Base-by-base conservation (phyloP, 1,140 invertebrate species). In the Papilio aristodemus region DNA sequence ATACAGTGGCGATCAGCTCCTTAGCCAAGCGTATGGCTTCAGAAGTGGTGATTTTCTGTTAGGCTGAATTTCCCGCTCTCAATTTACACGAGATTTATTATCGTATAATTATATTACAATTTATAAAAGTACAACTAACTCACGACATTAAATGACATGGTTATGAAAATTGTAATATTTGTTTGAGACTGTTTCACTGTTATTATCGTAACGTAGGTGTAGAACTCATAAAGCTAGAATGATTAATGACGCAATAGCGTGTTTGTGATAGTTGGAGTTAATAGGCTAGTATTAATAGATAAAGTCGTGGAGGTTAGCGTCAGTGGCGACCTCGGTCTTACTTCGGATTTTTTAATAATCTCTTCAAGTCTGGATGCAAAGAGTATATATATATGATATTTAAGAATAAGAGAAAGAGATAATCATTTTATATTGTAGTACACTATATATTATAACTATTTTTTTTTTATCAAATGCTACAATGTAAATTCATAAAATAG, bases 241-340 rank as follows among this genome's bases (percentile, higher is more conserved):
- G 46, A 54, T 54, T 54, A 54, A 54, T 54, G 46, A 54, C 46
- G 46, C 19, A 22, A 54, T 54, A 25, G 46, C 46, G 46, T 54
- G 46, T 54, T 54, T 54, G 22, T 54, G 46, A 54, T 54, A 54
- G 19, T 54, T 17, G 9, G 17, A 54, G 46, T 54, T 54, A 54
- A 54, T 54, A 22, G 46, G 46, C 19, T 54, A 54, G 46, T 54
- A 54, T 54, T 54, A 54, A 54, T 54, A 54, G 46, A 54, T 54
- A 54, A 54, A 54, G 10, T 13, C 11, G 38, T 54, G 11, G 46
- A 54, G 46, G 46, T 54, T 54, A 54, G 46, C 41, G n/a, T 32
- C 27, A 32, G 27, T 6, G 27, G 27, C 4, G 46, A 54, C 22
- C 46, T 54, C 17, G 7, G 19, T 54, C 43, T n/a, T n/a, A n/a